Conservation (phyloP, 2,113 vertebrate species). For the Cepphus grylle region DNA sequence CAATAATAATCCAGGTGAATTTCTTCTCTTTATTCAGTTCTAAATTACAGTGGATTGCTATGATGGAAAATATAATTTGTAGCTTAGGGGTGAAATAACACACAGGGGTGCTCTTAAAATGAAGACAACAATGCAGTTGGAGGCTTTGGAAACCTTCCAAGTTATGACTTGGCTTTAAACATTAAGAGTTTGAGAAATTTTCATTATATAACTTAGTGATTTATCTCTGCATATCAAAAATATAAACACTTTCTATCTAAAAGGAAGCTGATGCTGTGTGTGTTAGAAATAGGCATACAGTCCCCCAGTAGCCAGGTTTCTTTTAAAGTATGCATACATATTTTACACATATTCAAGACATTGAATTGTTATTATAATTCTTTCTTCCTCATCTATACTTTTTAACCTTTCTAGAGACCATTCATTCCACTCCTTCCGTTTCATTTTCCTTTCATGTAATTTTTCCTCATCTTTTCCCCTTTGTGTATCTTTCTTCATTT, state of each 20-base stretch:
- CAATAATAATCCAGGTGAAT: background rate
- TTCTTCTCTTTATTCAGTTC: background rate
- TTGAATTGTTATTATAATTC: background rate
- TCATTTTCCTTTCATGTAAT: background rate
- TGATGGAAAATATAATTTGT: background rate
- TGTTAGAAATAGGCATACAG: background rate
- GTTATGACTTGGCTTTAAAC: background rate
- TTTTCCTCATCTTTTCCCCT: background rate
- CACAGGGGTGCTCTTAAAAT: background rate
- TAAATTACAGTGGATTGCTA: background rate
- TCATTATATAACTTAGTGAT: background rate
- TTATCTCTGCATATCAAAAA: background rate
- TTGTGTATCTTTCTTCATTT: background rate
- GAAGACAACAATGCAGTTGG: background rate
- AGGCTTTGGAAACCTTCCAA: background rate
- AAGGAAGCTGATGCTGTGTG: background rate
- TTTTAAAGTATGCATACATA: background rate
- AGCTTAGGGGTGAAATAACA: background rate
- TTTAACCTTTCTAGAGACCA: background rate
- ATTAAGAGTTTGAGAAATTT: background rate
- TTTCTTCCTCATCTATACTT: background rate
- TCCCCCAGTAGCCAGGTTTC: background rate
- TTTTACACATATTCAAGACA: background rate
- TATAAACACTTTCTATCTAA: background rate
- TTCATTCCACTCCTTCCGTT: background rate